Conservation (phyloP, 2,888 invertebrate genomes). For the Himalopsyche japonica region DNA sequence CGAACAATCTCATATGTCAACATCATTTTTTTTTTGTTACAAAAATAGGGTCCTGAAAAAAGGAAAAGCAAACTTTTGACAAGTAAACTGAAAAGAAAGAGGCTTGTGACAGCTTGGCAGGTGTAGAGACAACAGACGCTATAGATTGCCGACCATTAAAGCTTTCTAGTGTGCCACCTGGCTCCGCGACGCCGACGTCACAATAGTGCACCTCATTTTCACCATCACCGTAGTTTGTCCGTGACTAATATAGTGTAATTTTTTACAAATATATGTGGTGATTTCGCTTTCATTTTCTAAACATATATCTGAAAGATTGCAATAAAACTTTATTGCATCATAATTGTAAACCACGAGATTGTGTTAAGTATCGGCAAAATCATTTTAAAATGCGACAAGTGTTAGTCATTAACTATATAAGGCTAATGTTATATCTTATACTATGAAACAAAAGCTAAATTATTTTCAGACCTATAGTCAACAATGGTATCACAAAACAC, state of each 20-base stretch:
- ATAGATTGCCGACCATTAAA: neutral
- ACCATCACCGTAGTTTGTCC: neutral
- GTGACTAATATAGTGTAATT: neutral
- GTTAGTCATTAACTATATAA: too few species aligned
- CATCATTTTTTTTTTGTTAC: neutral
- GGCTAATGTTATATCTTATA: too few species aligned
- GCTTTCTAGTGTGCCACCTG: neutral
- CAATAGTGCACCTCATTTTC: constrained; percentile 1
- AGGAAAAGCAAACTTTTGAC: neutral
- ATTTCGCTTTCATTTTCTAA: neutral
- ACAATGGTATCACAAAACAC: too few species aligned
- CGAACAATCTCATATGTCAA: neutral
- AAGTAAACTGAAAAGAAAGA: neutral
- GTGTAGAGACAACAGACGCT: neutral
- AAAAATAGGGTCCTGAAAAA: neutral
- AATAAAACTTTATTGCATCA: too few species aligned
- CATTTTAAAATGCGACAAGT: too few species aligned
- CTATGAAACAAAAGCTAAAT: too few species aligned
- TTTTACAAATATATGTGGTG: neutral
- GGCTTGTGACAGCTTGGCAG: neutral
- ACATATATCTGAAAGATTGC: too few species aligned
- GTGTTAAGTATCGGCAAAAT: too few species aligned
- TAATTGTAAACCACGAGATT: too few species aligned
- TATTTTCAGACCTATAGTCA: too few species aligned
- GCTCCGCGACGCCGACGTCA: neutral